Evolutionary conservation across 2,888 invertebrate species (phyloP).

Genomic region (Mongoloraphidia duomilia): DNA sequence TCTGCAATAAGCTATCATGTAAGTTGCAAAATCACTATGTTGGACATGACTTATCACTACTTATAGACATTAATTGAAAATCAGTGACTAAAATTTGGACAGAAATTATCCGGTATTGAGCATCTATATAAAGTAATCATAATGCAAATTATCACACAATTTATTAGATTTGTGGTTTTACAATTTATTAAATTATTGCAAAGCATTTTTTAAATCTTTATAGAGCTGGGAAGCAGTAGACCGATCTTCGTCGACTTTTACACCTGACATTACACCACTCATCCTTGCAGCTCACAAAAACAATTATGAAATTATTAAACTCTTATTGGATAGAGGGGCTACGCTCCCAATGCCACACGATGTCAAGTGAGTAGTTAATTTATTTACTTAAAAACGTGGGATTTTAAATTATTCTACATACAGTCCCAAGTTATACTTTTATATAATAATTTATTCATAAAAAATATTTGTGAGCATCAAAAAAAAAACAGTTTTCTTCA

Average conservation of each 20-base stretch:
- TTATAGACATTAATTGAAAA: too few species aligned
- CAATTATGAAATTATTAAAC: constrained; percentile 93
- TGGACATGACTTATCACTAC: too few species aligned
- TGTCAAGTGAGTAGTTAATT: constrained; percentile 50
- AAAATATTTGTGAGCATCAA: background rate
- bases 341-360: constrained; percentile 84
- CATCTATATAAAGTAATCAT: too few species aligned
- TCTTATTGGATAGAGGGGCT: constrained; percentile 84
- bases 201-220: background rate
- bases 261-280: constrained; percentile 88
- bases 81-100: too few species aligned
- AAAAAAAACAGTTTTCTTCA: background rate
- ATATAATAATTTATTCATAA: constrained; percentile 5
- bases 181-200: background rate
- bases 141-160: too few species aligned
- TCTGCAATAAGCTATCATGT: too few species aligned
- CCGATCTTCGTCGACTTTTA: constrained; percentile 68
- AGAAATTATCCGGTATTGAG: too few species aligned
- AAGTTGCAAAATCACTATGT: too few species aligned
- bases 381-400: background rate
- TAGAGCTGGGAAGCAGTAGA: constrained; percentile 81
- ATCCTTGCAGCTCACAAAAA: constrained; percentile 91
- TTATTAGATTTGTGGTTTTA: too few species aligned
- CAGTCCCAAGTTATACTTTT: background rate
- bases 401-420: background rate